Evolutionary conservation across 2,888 invertebrate species (phyloP).

Genomic region (Habrosyne pyritoides): DNA sequence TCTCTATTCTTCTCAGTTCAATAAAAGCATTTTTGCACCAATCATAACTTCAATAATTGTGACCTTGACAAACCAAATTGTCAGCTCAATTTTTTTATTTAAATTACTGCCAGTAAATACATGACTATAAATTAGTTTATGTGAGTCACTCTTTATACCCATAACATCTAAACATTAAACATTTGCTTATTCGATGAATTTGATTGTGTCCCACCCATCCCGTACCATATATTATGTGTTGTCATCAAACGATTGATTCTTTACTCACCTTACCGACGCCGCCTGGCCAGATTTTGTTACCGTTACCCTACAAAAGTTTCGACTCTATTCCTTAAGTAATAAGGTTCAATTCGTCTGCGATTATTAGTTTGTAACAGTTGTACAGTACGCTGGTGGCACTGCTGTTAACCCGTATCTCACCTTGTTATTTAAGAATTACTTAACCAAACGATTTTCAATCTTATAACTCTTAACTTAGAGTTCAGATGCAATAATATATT

Average conservation of each 20-base stretch:
- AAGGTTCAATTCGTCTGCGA: constrained; percentile 23
- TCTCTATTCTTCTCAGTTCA: too few species aligned
- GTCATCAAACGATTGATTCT: constrained; percentile 59
- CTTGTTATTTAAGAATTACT: background rate
- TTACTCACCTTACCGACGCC: constrained; percentile 36
- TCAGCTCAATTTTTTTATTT: too few species aligned
- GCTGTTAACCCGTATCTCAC: constrained; percentile 69
- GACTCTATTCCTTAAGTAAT: constrained; percentile 23
- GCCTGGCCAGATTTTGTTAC: constrained; percentile 20
- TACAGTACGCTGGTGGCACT: constrained; percentile 59
- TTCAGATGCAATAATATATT: background rate
- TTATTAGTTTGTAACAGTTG: constrained; percentile 27
- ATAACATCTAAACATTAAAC: background rate
- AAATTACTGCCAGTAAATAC: too few species aligned
- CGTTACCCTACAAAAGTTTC: constrained; percentile 15
- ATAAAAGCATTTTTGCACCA: too few species aligned
- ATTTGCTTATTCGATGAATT: constrained; percentile 15
- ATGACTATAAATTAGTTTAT: too few species aligned
- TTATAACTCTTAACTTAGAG: too few species aligned
- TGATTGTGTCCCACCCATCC: constrained; percentile 24
- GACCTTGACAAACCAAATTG: too few species aligned
- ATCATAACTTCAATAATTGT: too few species aligned
- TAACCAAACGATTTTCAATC: background rate
- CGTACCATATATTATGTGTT: constrained; percentile 49
- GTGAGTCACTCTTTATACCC: background rate